Conservation (phyloP, 2,113 vertebrate species). For the Hylia prasina region DNA sequence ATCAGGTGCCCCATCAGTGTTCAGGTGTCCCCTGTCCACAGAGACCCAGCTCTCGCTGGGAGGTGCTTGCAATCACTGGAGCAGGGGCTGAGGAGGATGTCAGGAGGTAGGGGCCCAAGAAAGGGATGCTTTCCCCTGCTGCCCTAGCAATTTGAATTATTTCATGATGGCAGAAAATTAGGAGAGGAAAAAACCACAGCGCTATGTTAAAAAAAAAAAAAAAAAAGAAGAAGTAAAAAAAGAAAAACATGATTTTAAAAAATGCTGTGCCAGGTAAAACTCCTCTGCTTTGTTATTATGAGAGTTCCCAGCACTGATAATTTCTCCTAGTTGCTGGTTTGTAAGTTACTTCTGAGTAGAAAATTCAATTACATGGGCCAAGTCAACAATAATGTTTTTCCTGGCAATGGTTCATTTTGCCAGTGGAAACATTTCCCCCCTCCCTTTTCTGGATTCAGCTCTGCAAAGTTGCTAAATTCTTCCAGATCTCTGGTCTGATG, state of each 20-base stretch:
- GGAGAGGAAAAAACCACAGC: slow-evolving; percentile 24
- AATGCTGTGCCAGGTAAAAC: slow-evolving; percentile 57
- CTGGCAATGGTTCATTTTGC: slow-evolving; percentile 62
- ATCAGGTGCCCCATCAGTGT: rapidly evolving
- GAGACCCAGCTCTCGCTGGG: not conserved
- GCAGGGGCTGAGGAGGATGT: not conserved
- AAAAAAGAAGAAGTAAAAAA: not conserved
- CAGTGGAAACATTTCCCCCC: slow-evolving; percentile 51
- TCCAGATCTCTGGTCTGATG: slow-evolving; percentile 71
- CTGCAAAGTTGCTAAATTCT: slow-evolving; percentile 72
- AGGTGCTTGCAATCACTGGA: not conserved
- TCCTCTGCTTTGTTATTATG: slow-evolving; percentile 35
- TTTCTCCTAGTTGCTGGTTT: slow-evolving; percentile 60
- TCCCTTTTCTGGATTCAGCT: slow-evolving; percentile 60
- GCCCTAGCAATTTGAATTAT: slow-evolving; percentile 7
- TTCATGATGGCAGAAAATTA: slow-evolving; percentile 38
- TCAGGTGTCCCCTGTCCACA: not conserved
- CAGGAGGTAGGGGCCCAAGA: not conserved
- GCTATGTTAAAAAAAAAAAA: not conserved
- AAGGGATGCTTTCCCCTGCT: slow-evolving; percentile 21
- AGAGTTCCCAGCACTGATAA: slow-evolving; percentile 58
- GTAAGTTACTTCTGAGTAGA: slow-evolving; percentile 62
- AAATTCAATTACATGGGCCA: slow-evolving; percentile 68
- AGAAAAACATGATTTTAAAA: not conserved
- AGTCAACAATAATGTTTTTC: slow-evolving; percentile 71